Conservation (phyloP, 2,113 vertebrate genomes). For the Orycteropus afer region DNA sequence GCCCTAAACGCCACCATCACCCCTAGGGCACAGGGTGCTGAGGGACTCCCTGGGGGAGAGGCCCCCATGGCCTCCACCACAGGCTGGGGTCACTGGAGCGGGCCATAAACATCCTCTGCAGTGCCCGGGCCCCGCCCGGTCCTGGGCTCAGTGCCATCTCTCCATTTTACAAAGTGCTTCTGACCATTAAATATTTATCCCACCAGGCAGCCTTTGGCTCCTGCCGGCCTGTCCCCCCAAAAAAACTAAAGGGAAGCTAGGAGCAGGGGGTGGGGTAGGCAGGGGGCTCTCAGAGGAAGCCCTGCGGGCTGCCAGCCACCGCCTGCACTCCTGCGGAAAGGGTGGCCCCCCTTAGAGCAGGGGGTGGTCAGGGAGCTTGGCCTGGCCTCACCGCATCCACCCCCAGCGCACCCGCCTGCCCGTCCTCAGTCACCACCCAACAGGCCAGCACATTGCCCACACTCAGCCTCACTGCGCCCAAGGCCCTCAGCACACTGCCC, state of each 20-base stretch:
- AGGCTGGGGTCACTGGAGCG: neutral
- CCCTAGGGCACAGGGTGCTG: accelerated
- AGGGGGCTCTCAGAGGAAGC: accelerated
- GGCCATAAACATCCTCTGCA: neutral
- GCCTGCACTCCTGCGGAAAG: accelerated
- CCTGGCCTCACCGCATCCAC: accelerated
- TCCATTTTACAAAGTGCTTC: slow-evolving; percentile 56
- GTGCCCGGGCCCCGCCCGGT: neutral
- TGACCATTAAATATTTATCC: slow-evolving; percentile 66
- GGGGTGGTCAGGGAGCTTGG: accelerated
- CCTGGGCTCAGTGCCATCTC: slow-evolving; percentile 53
- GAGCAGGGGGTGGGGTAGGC: neutral
- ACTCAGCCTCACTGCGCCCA: neutral
- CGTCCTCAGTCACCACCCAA: neutral
- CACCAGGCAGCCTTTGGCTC: neutral
- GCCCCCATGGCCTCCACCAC: accelerated
- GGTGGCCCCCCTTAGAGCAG: neutral
- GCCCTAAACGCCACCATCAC: neutral
- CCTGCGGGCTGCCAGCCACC: neutral
- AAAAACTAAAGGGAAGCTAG: slow-evolving; percentile 14
- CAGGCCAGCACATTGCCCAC: neutral
- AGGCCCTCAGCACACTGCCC: neutral
- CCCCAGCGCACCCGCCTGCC: neutral
- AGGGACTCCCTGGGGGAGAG: neutral
- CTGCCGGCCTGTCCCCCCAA: neutral